Percentiles rank a stretch among this genome's conserved stretches.
phyloP scores from a whole-genome alignment of 1,140 invertebrate genomes.

The Neotoxoptera formosana region DNA sequence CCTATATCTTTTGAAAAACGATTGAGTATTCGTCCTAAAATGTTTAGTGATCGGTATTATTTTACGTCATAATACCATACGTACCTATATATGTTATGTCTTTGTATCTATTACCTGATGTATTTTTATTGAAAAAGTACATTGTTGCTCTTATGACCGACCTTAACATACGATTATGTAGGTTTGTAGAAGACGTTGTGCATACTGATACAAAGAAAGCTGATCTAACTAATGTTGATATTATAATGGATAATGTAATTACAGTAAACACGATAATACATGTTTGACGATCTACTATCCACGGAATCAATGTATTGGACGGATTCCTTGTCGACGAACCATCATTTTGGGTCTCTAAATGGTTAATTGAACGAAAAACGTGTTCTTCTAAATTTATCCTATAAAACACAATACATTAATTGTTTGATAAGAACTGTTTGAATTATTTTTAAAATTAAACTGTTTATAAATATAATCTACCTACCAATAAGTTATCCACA shows the following conservation, averaged over 20 bases:
- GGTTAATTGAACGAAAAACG: background rate
- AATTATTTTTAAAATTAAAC: background rate
- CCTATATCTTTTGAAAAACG: slow-evolving; percentile 82
- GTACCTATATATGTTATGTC: background rate
- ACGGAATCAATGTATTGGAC: background rate
- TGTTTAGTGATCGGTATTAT: slow-evolving; percentile 57
- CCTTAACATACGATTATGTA: slow-evolving; percentile 86
- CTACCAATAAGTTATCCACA: slow-evolving; percentile 80
- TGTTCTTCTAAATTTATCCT: slow-evolving; percentile 67
- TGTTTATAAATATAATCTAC: slow-evolving; percentile 48
- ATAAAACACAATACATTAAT: background rate
- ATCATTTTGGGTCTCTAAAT: background rate
- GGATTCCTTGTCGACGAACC: background rate
- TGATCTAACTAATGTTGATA: slow-evolving; percentile 71
- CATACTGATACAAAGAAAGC: slow-evolving; percentile 80
- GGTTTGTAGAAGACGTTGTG: slow-evolving; percentile 78
- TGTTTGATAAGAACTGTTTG: background rate
- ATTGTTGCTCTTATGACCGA: slow-evolving; percentile 83
- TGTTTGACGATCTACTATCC: slow-evolving; percentile 41
- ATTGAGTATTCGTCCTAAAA: slow-evolving; percentile 74
- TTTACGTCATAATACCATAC: background rate
- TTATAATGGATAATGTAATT: slow-evolving; percentile 69
- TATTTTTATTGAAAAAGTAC: slow-evolving; percentile 89
- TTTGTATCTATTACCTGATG: slow-evolving; percentile 65
- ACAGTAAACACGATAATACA: slow-evolving; percentile 73